Percentiles rank a stretch among this genome's conserved stretches.
Conservation (phyloP, 2,797 vertebrate species). For the Tenualosa thibaudeaui region DNA sequence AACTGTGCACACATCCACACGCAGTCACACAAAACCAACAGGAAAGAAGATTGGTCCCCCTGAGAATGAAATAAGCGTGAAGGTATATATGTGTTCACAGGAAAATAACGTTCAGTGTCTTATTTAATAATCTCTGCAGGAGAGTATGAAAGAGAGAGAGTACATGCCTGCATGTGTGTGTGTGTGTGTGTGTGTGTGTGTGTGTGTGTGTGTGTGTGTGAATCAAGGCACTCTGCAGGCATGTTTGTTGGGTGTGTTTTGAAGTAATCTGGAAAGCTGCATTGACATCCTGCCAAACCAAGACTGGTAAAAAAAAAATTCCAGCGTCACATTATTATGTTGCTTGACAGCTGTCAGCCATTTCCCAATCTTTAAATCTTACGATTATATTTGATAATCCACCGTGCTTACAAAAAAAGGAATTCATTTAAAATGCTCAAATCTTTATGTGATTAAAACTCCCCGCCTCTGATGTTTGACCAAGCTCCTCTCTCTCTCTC, state of each 20-base stretch:
- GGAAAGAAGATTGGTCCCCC: background rate
- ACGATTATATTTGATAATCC: constrained; percentile 70
- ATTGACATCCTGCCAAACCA: constrained; percentile 69
- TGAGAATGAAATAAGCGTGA: constrained; percentile 24
- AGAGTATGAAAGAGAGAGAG: background rate
- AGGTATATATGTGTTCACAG: constrained; percentile 22
- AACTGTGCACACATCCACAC: background rate
- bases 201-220: background rate
- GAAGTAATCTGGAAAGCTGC: constrained; percentile 71
- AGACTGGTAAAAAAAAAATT: too few relatives aligned
- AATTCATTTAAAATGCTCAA: constrained; percentile 74
- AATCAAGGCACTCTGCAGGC: constrained; percentile 26
- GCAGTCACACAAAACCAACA: background rate
- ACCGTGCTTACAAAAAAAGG: constrained; percentile 69
- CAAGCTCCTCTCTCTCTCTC: constrained; percentile 44
- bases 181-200: background rate
- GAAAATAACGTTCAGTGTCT: constrained; percentile 7
- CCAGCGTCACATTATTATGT: constrained; percentile 69
- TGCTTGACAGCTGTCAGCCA: constrained; percentile 76
- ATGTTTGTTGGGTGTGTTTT: constrained; percentile 60
- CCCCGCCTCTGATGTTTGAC: constrained; percentile 59
- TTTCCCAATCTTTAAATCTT: constrained; percentile 79
- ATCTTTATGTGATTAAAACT: constrained; percentile 77
- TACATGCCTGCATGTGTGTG: background rate
- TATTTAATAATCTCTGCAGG: constrained; percentile 29